Conservation (phyloP, 2,797 vertebrate species). For the Champsocephalus gunnari region DNA sequence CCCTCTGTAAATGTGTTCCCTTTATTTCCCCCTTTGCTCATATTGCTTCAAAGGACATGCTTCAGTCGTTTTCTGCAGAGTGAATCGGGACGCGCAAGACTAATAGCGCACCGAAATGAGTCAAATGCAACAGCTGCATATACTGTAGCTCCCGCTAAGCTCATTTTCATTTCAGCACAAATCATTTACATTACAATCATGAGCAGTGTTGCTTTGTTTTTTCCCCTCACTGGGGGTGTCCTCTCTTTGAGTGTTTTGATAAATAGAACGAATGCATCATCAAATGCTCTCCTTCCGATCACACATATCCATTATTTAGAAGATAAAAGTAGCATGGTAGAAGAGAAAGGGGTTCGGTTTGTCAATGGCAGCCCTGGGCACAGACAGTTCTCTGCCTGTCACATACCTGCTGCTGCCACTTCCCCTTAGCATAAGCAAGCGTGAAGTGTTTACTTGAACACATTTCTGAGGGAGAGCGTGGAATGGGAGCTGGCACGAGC, state of each 20-base stretch:
- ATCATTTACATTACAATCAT: conserved; percentile 73
- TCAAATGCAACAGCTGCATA: conserved; percentile 49
- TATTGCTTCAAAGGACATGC: conserved; percentile 47
- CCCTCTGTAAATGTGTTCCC: conserved; percentile 57
- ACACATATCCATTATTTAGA: conserved; percentile 54
- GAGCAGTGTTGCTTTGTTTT: conserved; percentile 50
- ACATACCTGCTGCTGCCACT: conserved; percentile 84
- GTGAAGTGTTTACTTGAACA: conserved; percentile 87
- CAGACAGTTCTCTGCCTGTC: conserved; percentile 80
- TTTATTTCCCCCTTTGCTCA: conserved; percentile 39
- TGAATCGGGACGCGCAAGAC: conserved; percentile 21
- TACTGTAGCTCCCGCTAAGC: conserved; percentile 29
- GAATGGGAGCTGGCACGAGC: conserved; percentile 81
- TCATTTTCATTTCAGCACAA: conserved; percentile 62
- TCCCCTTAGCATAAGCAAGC: conserved; percentile 85
- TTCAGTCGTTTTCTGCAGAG: conserved; percentile 36
- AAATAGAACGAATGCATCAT: conserved; percentile 58
- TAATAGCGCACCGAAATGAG: conserved; percentile 27
- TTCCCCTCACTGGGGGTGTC: conserved; percentile 53
- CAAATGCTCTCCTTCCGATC: conserved; percentile 54
- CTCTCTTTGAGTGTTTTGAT: conserved; percentile 53
- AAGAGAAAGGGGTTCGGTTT: conserved; percentile 48
- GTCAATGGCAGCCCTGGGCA: conserved; percentile 73
- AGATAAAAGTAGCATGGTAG: conserved; percentile 56
- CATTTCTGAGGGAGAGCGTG: conserved; percentile 80